A percentile compares a stretch with the other conserved stretches of the same genome.
phyloP scores from a whole-genome alignment of 2,113 vertebrate genomes.

The Rallus limicola region DNA sequence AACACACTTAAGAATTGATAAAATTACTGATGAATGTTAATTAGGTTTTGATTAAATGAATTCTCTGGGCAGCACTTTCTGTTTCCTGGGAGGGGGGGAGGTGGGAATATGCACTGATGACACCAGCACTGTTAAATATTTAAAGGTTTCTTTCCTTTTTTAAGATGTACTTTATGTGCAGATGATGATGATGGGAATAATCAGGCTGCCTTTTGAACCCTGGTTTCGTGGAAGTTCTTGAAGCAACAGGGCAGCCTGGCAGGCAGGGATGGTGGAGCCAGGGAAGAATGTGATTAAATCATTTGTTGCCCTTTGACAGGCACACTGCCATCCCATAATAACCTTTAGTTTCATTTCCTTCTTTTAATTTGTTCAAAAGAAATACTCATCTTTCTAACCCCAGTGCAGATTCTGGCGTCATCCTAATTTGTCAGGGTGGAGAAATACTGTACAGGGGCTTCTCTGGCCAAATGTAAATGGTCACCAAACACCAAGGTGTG shows the following conservation, averaged over 20 bases:
- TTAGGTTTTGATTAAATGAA: background rate
- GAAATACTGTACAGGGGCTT: background rate
- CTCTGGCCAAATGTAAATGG: background rate
- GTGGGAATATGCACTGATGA: background rate
- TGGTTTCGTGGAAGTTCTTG: background rate
- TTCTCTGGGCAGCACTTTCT: background rate
- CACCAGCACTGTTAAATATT: background rate
- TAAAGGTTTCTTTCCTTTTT: background rate
- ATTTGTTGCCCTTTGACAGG: background rate
- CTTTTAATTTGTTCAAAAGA: background rate
- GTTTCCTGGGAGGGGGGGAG: background rate
- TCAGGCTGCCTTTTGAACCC: background rate
- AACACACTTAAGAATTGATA: background rate
- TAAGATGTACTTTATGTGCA: background rate
- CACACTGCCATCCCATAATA: background rate
- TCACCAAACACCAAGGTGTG: background rate
- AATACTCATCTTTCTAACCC: background rate
- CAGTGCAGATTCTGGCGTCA: background rate
- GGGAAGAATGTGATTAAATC: background rate
- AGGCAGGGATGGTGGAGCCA: background rate
- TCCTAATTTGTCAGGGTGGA: background rate
- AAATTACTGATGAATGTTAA: background rate
- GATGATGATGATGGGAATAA: background rate
- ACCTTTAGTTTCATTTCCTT: background rate
- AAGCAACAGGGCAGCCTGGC: too few species aligned